Base-by-base conservation (phyloP, 2,797 vertebrate genomes). In the Ciconia nigra region DNA sequence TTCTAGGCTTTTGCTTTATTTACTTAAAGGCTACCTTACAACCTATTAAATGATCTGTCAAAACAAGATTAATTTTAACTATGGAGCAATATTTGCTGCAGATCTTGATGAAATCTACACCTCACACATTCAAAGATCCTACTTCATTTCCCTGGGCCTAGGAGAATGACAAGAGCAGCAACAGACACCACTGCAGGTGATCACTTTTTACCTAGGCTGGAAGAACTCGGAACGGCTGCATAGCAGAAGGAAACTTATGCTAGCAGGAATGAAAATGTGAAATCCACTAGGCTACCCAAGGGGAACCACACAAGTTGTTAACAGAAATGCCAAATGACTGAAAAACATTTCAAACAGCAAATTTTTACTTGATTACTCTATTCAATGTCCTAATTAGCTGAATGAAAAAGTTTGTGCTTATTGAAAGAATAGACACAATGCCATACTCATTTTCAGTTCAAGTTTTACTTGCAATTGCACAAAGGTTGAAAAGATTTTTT, bases 381-480 rank as follows among this genome's bases (percentile, higher is more conserved):
- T 44, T 82, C 71, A 54, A 33, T 57, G 21, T 47, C 29, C 33
- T 85, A 74, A 87, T 67, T 18, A 87, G 47, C 33, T 18, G 33
- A 83, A 78, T 37, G 31, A 70, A 86, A 94, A 13, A 0, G 1
- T 37, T 67, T 77, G 35, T 59, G 67, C n/a, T 37, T 54, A 77
- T 2, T 83, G 67, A 95, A 95, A 95, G 76, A 93, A 86, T 9
- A 5, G 73, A 96, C 90, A 95, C 7, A 3, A 77, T 54, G 10
- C 63, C 63, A 55, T 16, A 29, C 18, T 82, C 18, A 49, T 83
- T 91, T 93, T 90, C 80, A 90, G 70, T 90, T 95, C 80, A 95
- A 92, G 76, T 94, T 91, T 96, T 96, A 90, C 93, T 96, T 66
- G 63, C 72, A 91, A 41, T 90, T 83, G 81, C 92, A 94, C 85